A percentile compares a stretch with the other conserved stretches of the same genome.
phyloP scores from a whole-genome alignment of 2,888 invertebrate species.

The Tiphia femorata region DNA sequence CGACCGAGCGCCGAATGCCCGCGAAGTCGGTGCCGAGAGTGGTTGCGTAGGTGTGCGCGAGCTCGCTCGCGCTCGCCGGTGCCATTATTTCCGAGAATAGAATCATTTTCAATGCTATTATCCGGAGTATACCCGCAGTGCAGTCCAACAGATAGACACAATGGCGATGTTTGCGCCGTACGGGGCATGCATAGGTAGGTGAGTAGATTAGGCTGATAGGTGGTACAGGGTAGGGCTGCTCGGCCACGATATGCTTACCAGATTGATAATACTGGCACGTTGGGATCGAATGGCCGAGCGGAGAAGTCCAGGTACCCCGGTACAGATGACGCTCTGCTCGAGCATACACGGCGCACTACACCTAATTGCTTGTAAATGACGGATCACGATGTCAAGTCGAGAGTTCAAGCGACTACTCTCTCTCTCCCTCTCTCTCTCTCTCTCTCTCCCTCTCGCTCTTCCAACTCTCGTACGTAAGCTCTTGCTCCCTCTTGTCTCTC shows the following conservation, averaged over 20 bases:
- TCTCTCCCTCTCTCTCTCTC: background rate
- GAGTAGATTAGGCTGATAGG: constrained; percentile 56
- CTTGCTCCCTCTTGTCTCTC: background rate
- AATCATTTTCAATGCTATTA: constrained; percentile 58
- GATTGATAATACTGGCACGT: constrained; percentile 54
- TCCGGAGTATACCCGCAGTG: constrained; percentile 48
- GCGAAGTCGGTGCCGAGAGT: constrained; percentile 11
- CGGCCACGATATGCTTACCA: constrained; percentile 55
- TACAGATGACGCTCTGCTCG: constrained; percentile 33
- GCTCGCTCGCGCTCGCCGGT: too few species aligned
- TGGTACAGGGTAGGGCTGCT: constrained; percentile 46
- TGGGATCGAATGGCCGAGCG: constrained; percentile 39
- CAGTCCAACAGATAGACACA: constrained; percentile 56
- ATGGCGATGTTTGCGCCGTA: constrained; percentile 52
- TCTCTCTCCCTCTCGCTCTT: too few species aligned
- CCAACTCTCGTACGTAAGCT: too few species aligned
- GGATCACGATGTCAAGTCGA: constrained; percentile 38
- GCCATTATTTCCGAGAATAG: constrained; percentile 51
- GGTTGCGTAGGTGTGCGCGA: constrained; percentile 19
- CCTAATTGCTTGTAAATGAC: constrained; percentile 55
- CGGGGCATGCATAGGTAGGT: constrained; percentile 42
- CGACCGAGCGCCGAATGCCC: background rate
- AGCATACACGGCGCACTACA: constrained; percentile 35
- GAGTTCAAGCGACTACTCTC: constrained; percentile 19
- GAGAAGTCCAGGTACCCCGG: constrained; percentile 50